phyloP scores from a whole-genome alignment of 2,888 invertebrate species.

The Elgonia sp. region DNA sequence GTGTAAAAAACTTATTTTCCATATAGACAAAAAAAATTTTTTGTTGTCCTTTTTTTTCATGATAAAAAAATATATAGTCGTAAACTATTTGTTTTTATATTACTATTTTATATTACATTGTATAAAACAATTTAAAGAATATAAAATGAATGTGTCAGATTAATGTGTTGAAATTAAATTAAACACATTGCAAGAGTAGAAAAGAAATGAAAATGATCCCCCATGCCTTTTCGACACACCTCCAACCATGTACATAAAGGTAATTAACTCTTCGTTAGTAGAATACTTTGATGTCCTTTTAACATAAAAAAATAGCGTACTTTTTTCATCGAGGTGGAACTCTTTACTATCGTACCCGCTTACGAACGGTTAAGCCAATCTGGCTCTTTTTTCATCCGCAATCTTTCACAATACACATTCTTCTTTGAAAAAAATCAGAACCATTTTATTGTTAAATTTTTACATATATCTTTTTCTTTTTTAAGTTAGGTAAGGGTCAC shows the following conservation, averaged over 20 bases:
- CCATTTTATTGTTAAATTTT: no score
- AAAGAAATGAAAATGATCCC: constrained; percentile 37
- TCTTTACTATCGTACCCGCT: constrained; percentile 16
- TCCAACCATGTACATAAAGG: constrained; percentile 58
- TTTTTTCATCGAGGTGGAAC: constrained; percentile 38
- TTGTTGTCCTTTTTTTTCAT: no score
- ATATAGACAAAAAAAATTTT: no score
- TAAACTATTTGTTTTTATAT: no score
- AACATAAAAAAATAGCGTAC: constrained; percentile 53
- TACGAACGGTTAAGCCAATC: constrained; percentile 47
- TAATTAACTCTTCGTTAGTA: constrained; percentile 73
- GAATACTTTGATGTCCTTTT: constrained; percentile 72
- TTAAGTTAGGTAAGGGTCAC: no score
- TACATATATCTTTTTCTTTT: no score
- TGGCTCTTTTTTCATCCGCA: constrained; percentile 20
- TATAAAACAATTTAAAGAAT: constrained; percentile 8
- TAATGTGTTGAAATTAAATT: constrained; percentile 49
- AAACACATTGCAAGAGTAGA: constrained; percentile 24
- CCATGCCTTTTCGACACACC: constrained; percentile 61
- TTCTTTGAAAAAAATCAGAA: constrained; percentile 17
- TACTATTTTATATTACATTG: neutral
- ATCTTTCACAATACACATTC: neutral
- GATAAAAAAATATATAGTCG: no score
- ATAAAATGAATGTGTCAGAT: constrained; percentile 47
- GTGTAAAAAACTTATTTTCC: no score